These are phyloP conservation scores for Cydia splendana DNA, from an alignment of 1,140 invertebrate genomes.

Conservation along the genomic window DNA sequence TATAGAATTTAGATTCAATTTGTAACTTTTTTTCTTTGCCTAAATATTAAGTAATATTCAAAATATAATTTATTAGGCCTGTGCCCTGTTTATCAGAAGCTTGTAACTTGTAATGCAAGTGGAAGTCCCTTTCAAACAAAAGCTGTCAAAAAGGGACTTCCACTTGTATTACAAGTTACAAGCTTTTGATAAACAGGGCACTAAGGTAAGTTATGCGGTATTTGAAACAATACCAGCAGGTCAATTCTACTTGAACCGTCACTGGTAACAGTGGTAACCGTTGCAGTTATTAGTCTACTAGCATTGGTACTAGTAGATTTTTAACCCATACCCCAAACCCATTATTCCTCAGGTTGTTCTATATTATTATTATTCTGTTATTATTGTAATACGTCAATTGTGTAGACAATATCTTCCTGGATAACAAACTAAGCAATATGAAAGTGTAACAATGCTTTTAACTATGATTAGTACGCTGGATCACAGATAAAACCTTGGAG, in stretches of 20 bases:
- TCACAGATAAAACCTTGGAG: background rate
- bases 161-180: too few relatives aligned
- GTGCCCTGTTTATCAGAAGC: too few relatives aligned
- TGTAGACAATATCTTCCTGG: constrained; percentile 65
- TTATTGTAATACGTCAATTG: constrained; percentile 57
- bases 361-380: too few relatives aligned
- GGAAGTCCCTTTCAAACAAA: too few relatives aligned
- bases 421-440: constrained; percentile 42
- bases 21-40: background rate
- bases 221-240: background rate
- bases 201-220: background rate
- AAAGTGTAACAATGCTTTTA: constrained; percentile 36
- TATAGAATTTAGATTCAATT: background rate
- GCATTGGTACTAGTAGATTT: too few relatives aligned
- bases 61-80: background rate
- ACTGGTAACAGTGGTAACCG: too few relatives aligned
- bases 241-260: background rate
- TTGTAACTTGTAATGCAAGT: too few relatives aligned
- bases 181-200: too few relatives aligned
- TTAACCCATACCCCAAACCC: too few relatives aligned
- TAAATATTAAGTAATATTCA: background rate
- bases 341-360: too few relatives aligned
- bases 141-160: too few relatives aligned
- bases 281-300: too few relatives aligned
- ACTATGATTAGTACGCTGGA: constrained; percentile 8